Conservation (phyloP, 37 sponge, comb jelly and placozoan species). For the Axinella damicornis region DNA sequence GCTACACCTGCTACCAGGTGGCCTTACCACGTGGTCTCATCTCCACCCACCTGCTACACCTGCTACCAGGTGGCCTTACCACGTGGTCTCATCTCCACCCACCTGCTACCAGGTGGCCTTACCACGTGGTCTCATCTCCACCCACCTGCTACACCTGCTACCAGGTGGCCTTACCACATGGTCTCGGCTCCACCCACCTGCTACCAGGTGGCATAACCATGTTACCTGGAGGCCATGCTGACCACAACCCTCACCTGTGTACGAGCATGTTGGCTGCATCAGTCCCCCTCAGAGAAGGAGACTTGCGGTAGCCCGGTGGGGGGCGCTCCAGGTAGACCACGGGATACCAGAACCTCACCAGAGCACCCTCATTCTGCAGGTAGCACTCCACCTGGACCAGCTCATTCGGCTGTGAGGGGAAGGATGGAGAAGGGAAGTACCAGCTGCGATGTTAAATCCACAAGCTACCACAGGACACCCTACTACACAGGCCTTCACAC, state of each 20-base stretch:
- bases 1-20: too few relatives aligned
- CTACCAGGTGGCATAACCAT: not conserved
- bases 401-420: conserved; percentile 69
- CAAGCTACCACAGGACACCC: not conserved
- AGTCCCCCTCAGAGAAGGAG: conserved; percentile 63
- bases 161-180: too few relatives aligned
- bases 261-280: conserved; percentile 76
- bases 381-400: conserved; percentile 96
- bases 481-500: not conserved
- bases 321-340: conserved; percentile 89
- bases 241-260: conserved; percentile 25
- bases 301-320: conserved; percentile 81
- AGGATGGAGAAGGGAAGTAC: not conserved
- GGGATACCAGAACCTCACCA: conserved; percentile 96
- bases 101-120: too few relatives aligned
- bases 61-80: too few relatives aligned
- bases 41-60: too few relatives aligned
- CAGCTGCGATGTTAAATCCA: not conserved
- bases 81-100: too few relatives aligned
- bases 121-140: too few relatives aligned
- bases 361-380: conserved; percentile 90
- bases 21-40: too few relatives aligned
- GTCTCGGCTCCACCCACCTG: too few relatives aligned
- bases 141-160: too few relatives aligned
- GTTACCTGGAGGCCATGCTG: too few relatives aligned